Base-by-base conservation (phyloP, 1,140 invertebrate genomes). In the Trichogramma pretiosum region DNA sequence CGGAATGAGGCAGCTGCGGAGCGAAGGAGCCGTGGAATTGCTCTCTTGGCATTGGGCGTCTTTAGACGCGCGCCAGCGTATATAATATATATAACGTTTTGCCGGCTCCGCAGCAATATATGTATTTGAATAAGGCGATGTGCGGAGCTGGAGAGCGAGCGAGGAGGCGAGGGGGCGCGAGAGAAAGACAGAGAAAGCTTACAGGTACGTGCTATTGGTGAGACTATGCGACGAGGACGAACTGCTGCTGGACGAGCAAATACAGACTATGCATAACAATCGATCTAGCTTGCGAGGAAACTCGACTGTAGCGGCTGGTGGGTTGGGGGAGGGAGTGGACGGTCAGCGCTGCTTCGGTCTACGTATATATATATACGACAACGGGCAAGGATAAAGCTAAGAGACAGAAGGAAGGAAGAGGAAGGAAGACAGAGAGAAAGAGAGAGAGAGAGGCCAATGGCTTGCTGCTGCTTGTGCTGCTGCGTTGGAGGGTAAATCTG, bases 211-310 rank as follows among this genome's bases (percentile, higher is more conserved):
- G n/a, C n/a, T n/a, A n/a, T n/a, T n/a, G n/a, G n/a, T n/a, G n/a
- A n/a, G n/a, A n/a, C n/a, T n/a, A n/a, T n/a, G n/a, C n/a, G n/a
- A n/a, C n/a, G n/a, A n/a, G n/a, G n/a, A 49, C 48, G 46, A 39
- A 43, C 38, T 33, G 38, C 19, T 5, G 46, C 36, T 40, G 47
- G 39, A 43, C 47, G 65, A 63, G 66, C 68, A 70, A 72, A 72
- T 72, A 71, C 68, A 69, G 65, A 67, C 70, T 72, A 71, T 71
- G 70, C 68, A 72, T 71, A 72, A 72, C 70, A 72, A 72, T 72
- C 68, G 70, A 72, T 72, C 67, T 70, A 61, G 58, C 61, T 64
- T 56, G 50, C 51, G 56, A 53, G 49, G 54, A 55, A 59, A 54
- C 56, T 54, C n/a, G n/a, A n/a, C n/a, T n/a, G n/a, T n/a, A 59